Percentiles rank a stretch among this genome's conserved stretches.
Evolutionary conservation across 2,113 vertebrate genomes (phyloP).

Genomic region (Nycticryphes semicollaris): DNA sequence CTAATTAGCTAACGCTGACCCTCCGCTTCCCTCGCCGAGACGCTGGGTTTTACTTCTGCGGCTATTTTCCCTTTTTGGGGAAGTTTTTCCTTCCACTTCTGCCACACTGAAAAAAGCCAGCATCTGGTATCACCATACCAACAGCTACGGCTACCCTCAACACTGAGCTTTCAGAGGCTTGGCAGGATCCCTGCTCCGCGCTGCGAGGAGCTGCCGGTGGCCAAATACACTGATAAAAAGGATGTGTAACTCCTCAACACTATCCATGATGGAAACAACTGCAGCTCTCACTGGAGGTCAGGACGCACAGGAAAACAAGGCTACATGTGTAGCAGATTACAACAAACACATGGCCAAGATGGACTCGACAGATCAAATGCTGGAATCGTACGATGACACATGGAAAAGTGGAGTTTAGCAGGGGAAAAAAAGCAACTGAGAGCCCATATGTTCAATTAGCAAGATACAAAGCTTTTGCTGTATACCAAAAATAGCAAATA

Average conservation of each 20-base stretch:
- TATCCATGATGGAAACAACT: slow-evolving; percentile 57
- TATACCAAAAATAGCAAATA: slow-evolving; percentile 68
- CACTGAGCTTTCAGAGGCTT: slow-evolving; percentile 8
- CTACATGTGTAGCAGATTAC: slow-evolving; percentile 76
- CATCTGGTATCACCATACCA: slow-evolving; percentile 35
- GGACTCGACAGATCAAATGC: slow-evolving; percentile 66
- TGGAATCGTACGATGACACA: slow-evolving; percentile 60
- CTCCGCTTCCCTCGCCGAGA: background rate
- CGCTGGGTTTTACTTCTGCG: background rate
- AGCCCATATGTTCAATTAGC: slow-evolving; percentile 60
- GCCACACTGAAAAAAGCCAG: background rate
- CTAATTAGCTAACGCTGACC: background rate
- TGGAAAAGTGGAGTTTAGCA: slow-evolving; percentile 56
- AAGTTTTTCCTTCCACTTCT: background rate
- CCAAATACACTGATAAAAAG: slow-evolving; percentile 60
- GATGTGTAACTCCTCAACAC: slow-evolving; percentile 68
- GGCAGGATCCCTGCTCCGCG: slow-evolving; percentile 13
- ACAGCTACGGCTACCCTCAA: background rate
- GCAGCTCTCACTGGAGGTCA: slow-evolving; percentile 69
- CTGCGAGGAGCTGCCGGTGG: slow-evolving; percentile 49
- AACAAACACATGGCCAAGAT: slow-evolving; percentile 63
- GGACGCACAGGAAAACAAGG: slow-evolving; percentile 70
- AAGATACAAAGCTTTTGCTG: slow-evolving; percentile 67
- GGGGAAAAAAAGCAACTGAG: slow-evolving; percentile 17
- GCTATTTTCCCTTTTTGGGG: slow-evolving; percentile 16